Evolutionary conservation across 2,888 invertebrate genomes (phyloP).

Genomic region (Oscheius sp.): DNA sequence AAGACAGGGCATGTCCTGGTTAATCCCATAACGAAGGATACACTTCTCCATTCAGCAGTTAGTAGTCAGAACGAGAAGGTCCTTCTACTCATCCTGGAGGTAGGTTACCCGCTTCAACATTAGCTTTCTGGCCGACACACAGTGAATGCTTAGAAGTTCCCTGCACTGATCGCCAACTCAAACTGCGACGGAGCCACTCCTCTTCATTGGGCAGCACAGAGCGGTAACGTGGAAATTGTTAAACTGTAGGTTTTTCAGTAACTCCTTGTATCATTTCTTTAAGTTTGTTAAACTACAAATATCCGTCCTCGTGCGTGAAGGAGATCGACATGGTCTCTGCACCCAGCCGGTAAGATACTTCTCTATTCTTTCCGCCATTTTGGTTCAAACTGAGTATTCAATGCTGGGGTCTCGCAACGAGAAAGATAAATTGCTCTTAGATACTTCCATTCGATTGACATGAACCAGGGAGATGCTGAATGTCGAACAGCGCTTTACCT

Average conservation of each 20-base stretch:
- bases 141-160: slow-evolving; percentile 50
- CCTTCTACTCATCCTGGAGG: slow-evolving; percentile 82
- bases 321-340: slow-evolving; percentile 75
- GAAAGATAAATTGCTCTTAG: too few relatives aligned
- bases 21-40: slow-evolving; percentile 90
- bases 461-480: slow-evolving; percentile 79
- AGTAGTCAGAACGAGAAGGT: slow-evolving; percentile 87
- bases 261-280: not conserved
- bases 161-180: slow-evolving; percentile 49
- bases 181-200: slow-evolving; percentile 66
- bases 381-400: too few relatives aligned
- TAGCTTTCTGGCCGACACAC: not conserved
- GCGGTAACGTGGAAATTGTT: slow-evolving; percentile 61
- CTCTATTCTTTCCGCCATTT: too few relatives aligned
- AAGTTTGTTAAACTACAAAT: slow-evolving; percentile 35
- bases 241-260: slow-evolving; percentile 49
- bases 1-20: slow-evolving; percentile 84
- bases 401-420: too few relatives aligned
- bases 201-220: slow-evolving; percentile 69
- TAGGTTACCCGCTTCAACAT: slow-evolving; percentile 57
- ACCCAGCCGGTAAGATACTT: slow-evolving; percentile 12
- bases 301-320: slow-evolving; percentile 76
- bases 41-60: slow-evolving; percentile 89
- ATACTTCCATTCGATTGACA: slow-evolving; percentile 84
- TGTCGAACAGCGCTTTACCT: slow-evolving; percentile 88